Base-by-base conservation (phyloP, 2,797 vertebrate genomes). In the Propithecus deckenii region DNA sequence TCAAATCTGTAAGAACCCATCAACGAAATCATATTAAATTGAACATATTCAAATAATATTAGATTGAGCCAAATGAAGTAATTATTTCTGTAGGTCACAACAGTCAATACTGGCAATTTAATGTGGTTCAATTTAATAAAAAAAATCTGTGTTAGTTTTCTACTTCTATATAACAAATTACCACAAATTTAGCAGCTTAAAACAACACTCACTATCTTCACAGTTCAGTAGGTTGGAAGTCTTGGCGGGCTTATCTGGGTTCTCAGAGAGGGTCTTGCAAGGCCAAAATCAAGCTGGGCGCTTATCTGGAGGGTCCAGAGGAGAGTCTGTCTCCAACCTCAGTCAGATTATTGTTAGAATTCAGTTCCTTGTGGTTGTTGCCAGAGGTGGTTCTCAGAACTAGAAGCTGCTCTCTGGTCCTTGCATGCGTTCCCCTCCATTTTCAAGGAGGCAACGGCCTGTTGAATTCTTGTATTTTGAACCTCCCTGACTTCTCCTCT, bases 31-130 rank as follows among this genome's bases (percentile, higher is more conserved):
- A 71, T 61, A 80, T 35, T 84, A 87, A 61, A 55, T 22, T 61
- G 46, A 96, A 80, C 48, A 93, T 18, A 55, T 15, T 8, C 46
- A 95, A 96, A 83, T 41, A 67, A 52, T 55, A 76, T 48, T 76
- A 87, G 61, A 61, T 38, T 71, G 46, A 96, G 71, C 41, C 18
- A 80, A 96, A 86, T 92, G 65, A 95, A 91, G 65, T 48, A 12
- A 76, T 92, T 84, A 57, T 95, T 95, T 89, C 43, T 61, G 1
- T 48, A 81, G 43, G 55, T 84, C 52, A 80, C 55, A 93, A 81
- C 4, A 57, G 43, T 63, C 14, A 67, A 81, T 86, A 63, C n/a
- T 69, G 86, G 23, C 20, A 69, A 86, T 75, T 96, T 94, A 50
- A 75, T 74, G 8, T 59, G 48, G 23, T 5, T 91, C 63, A 95